These are phyloP conservation scores for Florisuga fusca DNA, from an alignment of 2,797 vertebrate genomes.

Conservation along the genomic window DNA sequence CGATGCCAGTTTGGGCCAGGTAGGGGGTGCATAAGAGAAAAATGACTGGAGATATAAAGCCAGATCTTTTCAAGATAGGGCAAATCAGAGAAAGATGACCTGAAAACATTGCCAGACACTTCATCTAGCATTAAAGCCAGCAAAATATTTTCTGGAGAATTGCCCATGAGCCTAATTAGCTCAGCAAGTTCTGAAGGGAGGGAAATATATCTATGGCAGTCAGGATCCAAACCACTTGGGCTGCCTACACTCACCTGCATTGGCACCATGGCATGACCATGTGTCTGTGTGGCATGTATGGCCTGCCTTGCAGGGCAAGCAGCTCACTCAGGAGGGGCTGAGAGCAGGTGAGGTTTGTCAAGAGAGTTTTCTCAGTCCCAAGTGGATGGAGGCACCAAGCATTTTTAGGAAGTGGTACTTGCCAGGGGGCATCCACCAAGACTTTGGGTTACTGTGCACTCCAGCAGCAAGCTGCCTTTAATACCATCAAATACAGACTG, in stretches of 20 bases:
- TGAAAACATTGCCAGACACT: not conserved
- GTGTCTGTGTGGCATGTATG: rapidly evolving
- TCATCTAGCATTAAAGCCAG: not conserved
- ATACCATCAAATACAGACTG: not conserved
- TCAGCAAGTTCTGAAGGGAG: not conserved
- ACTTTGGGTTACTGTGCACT: not conserved
- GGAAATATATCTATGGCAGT: not conserved
- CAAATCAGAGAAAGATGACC: not conserved
- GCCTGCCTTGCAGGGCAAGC: not conserved
- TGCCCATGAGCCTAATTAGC: not conserved
- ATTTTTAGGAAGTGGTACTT: not conserved
- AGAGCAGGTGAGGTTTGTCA: not conserved
- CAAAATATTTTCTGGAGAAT: not conserved
- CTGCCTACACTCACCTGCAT: not conserved
- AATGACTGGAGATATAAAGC: not conserved
- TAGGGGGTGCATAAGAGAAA: not conserved
- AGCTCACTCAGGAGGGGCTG: not conserved
- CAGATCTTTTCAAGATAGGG: rapidly evolving
- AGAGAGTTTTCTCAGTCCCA: not conserved
- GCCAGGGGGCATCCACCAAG: not conserved
- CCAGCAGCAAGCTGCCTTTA: not conserved
- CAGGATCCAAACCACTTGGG: not conserved
- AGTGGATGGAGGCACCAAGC: not conserved
- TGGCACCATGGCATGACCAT: rapidly evolving
- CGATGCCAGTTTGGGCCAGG: not conserved